phyloP scores from a whole-genome alignment of 2,113 vertebrate genomes.

The Cololabis saira region DNA sequence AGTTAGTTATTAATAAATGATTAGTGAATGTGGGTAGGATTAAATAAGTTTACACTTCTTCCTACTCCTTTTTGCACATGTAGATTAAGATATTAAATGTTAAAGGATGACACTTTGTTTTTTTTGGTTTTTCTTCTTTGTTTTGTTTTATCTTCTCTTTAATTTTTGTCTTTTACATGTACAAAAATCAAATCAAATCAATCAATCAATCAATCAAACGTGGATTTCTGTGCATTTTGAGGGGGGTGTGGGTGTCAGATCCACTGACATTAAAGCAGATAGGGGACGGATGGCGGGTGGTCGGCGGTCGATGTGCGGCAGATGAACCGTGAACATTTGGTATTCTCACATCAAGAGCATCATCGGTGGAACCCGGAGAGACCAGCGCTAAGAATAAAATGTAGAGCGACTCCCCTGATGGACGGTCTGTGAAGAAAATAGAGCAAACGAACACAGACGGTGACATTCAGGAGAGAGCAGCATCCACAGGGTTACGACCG shows the following conservation, averaged over 20 bases:
- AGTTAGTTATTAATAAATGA: too few species aligned
- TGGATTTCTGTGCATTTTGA: too few species aligned
- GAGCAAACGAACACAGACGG: conserved; percentile 64
- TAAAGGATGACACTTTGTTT: too few species aligned
- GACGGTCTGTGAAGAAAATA: conserved; percentile 61
- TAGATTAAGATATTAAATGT: too few species aligned
- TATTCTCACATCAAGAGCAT: conserved; percentile 70
- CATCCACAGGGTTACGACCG: conserved; percentile 40
- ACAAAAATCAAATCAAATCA: too few species aligned
- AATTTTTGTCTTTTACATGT: too few species aligned
- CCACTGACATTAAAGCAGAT: conserved; percentile 53
- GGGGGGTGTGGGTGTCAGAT: background rate
- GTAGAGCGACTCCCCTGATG: conserved; percentile 77
- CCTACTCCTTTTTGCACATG: too few species aligned
- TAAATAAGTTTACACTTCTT: too few species aligned
- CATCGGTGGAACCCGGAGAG: conserved; percentile 49
- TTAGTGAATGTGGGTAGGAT: too few species aligned
- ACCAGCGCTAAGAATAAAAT: conserved; percentile 81
- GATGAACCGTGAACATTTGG: conserved; percentile 60
- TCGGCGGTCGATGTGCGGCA: conserved; percentile 37
- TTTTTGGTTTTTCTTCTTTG: conserved; percentile 5
- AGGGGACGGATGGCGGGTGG: conserved; percentile 36
- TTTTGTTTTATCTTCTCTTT: too few species aligned
- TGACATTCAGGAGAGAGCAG: conserved; percentile 50
- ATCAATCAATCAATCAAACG: too few species aligned